Conservation (phyloP, 2,113 vertebrate species). For the Leiothrix lutea region DNA sequence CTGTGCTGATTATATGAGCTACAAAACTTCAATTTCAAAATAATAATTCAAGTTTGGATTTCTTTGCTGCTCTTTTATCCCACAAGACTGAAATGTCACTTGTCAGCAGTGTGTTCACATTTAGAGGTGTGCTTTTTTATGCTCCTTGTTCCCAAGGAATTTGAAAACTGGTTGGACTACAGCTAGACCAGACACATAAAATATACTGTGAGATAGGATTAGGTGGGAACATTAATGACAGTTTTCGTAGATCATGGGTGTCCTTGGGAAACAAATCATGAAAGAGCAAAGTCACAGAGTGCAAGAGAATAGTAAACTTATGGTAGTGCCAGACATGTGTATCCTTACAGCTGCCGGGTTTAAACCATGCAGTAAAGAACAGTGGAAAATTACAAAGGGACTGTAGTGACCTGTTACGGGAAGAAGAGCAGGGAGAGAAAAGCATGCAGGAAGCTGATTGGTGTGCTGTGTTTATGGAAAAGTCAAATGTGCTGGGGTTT, state of each 20-base stretch:
- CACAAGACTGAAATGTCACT: background rate
- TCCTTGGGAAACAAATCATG: background rate
- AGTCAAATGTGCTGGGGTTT: fast-evolving
- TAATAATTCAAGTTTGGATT: background rate
- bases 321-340: background rate
- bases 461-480: background rate
- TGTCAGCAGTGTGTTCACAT: background rate
- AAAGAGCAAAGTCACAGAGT: background rate
- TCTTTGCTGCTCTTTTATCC: background rate
- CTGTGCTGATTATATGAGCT: background rate
- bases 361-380: background rate
- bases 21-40: background rate
- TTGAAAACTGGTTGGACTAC: background rate
- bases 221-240: background rate
- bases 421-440: background rate
- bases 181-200: background rate
- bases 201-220: background rate
- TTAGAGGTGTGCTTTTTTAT: background rate
- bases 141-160: background rate
- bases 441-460: background rate
- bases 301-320: background rate
- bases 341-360: background rate
- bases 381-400: background rate
- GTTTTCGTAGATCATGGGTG: background rate
- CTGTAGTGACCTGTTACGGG: background rate